Evolutionary conservation across 2,113 vertebrate genomes (phyloP), one percentile per base, ranked within the genome.

Genomic region (Bostrychus sinensis): DNA sequence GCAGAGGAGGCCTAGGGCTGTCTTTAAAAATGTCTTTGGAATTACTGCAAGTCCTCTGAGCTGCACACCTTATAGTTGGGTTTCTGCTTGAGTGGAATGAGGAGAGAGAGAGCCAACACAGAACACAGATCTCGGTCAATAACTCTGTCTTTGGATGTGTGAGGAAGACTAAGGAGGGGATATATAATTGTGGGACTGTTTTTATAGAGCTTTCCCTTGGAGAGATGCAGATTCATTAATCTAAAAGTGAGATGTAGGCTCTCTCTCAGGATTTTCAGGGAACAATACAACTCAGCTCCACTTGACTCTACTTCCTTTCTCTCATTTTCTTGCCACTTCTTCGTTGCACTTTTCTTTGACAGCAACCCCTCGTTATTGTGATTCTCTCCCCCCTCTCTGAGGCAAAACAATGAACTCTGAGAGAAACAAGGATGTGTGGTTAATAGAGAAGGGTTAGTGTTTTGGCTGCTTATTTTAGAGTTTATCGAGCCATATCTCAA

Each of bases 201-300:
- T 80, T 85, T 62, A 55, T 30, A 34, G 50, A 48, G 51, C 20
- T 70, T 71, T 71, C 17, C 62, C 70, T 7, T 0, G 56, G 72
- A 71, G 34, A 74, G 41, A 64, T 70, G 57, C 62, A 61, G 66
- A 77, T 81, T 72, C 66, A 83, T 83, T 77, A 61, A 79, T 77
- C 70, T 67, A 53, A 77, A 72, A 79, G 62, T 45, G 68, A 62
- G 46, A 67, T 64, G 38, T 48, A 37, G 66, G 20, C 42, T 17
- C 46, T 50, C 51, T 75, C 65, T 56, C 16, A 66, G 66, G 63
- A 56, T 60, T 43, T 68, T 48, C 51, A 26, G 26, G 3, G 41
- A 77, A 70, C 45, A 59, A 51, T 43, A 20, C 58, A 59, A 23
- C 19, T 13, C 2, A 36, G 37, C 42, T 43, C 46, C n/a, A 34